A percentile compares a stretch with the other conserved stretches of the same genome.
These are phyloP conservation scores for Cotesia congregata DNA, from an alignment of 2,888 invertebrate species.

Conservation along the genomic window DNA sequence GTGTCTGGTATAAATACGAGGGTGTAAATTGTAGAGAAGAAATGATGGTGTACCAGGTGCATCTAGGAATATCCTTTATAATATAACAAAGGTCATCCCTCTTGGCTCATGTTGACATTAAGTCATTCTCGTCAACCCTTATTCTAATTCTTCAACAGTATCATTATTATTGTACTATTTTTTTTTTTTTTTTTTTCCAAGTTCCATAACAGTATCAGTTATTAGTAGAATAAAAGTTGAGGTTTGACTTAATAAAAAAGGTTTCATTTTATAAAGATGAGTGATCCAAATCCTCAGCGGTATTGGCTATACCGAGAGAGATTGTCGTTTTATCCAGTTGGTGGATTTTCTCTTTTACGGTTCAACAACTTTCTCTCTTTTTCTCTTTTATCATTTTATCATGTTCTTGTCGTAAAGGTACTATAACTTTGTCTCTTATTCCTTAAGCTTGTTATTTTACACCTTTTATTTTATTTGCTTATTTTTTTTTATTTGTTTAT, in stretches of 20 bases:
- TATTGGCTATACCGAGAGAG: conserved; percentile 62
- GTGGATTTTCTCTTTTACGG: conserved; percentile 45
- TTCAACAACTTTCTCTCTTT: conserved; percentile 29
- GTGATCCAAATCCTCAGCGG: conserved; percentile 61
- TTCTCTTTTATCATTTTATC: conserved; percentile 20
- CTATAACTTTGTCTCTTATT: conserved; percentile 17
- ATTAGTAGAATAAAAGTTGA: conserved; percentile 39
- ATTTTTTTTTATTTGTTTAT: no score
- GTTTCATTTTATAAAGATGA: conserved; percentile 60
- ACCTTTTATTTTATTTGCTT: conserved; percentile 2
- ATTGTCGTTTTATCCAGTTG: conserved; percentile 63
- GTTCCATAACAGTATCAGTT: not conserved
- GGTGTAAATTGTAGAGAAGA: conserved; percentile 46
- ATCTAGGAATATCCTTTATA: conserved; percentile 60
- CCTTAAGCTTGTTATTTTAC: conserved; percentile 8
- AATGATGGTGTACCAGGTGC: conserved; percentile 68
- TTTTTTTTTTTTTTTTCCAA: no score
- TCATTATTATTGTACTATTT: conserved; percentile 27
- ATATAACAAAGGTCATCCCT: conserved; percentile 62
- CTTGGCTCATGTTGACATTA: conserved; percentile 30
- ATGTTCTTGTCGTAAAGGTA: conserved; percentile 31
- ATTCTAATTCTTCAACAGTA: conserved; percentile 18
- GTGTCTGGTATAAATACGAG: conserved; percentile 28
- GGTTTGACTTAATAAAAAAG: conserved; percentile 63
- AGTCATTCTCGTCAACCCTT: conserved; percentile 36